Base-by-base conservation (phyloP, 2,797 vertebrate species). In the Heliangelus exortis region DNA sequence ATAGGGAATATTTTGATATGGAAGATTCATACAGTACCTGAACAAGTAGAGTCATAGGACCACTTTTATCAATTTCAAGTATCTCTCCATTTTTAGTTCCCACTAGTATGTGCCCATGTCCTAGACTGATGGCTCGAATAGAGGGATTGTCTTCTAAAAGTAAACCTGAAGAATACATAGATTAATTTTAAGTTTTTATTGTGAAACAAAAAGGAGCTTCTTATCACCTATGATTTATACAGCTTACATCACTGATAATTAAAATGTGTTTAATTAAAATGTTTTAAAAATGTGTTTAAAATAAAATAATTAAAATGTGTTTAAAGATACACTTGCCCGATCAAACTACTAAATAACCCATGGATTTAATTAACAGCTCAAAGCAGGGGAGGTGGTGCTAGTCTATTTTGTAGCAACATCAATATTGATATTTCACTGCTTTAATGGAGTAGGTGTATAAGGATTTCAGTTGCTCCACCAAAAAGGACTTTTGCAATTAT, bases 131-230 rank as follows among this genome's bases (percentile, higher is more conserved):
- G 83, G 99, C 99, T 94, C 99, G 98, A 93, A 99, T 98, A 36
- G 99, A 99, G 25, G 99, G 99, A 96, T 99, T 99, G 96, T 99
- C 99, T 97, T 99, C 99, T 94, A 99, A 97, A 81, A 99, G 98
- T 58, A 99, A 97, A 53, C 99, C 99, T 99, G 93, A 72, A 86
- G n/a, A 74, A 51, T 6, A 47, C 13, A 36, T 61, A 82, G 21
- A 79, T 5, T 36, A 7, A 61, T 65, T 76, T 53, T 10, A 84
- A 26, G 9, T 5, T 58, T 26, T 69, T 5, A 16, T n/a, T 78
- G 39, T 57, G 61, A 90, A 84, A 84, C 10, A 31, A 61, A 51
- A 22, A 58, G 20, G 18, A 74, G 18, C 20, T 6, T 80, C 15
- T 0, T 62, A 63, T 26, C 12, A 36, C 7, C 47, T 74, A 7